These are phyloP conservation scores for Argyrosomus regius DNA, from an alignment of 2,797 vertebrate genomes.

Conservation along the genomic window DNA sequence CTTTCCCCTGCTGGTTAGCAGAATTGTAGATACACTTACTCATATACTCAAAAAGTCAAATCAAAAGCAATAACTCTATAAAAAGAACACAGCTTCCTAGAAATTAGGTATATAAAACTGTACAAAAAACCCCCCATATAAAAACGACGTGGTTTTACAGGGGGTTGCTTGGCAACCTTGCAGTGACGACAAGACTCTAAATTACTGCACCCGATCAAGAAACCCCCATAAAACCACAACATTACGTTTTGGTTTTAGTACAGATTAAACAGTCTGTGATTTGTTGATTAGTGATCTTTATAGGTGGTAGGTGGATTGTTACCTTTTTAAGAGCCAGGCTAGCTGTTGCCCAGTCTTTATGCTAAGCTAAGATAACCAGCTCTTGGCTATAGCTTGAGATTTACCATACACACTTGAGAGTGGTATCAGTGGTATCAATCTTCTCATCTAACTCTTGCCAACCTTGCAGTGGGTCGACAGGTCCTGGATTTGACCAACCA, in stretches of 20 bases:
- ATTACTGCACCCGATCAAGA: not conserved
- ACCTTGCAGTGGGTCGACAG: not conserved
- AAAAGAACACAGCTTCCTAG: not conserved
- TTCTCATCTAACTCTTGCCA: not conserved
- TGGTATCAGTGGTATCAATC: not conserved
- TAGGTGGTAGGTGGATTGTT: not conserved
- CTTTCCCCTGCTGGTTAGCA: not conserved
- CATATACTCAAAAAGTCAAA: not conserved
- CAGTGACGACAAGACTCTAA: not conserved
- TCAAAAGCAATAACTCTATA: no score
- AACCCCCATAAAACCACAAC: not conserved
- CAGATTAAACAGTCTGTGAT: not conserved
- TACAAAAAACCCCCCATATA: no score
- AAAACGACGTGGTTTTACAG: no score
- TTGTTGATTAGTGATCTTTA: not conserved
- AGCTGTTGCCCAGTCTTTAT: not conserved
- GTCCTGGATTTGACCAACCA: no score
- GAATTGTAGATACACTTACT: not conserved
- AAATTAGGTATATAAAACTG: not conserved
- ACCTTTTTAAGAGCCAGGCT: not conserved
- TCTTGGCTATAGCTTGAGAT: not conserved
- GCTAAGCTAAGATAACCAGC: not conserved
- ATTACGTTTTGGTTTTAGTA: not conserved
- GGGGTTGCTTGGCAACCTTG: not conserved
- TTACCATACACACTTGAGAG: not conserved